phyloP scores from a whole-genome alignment of 1,140 invertebrate species.

The Mylabris phalerata region DNA sequence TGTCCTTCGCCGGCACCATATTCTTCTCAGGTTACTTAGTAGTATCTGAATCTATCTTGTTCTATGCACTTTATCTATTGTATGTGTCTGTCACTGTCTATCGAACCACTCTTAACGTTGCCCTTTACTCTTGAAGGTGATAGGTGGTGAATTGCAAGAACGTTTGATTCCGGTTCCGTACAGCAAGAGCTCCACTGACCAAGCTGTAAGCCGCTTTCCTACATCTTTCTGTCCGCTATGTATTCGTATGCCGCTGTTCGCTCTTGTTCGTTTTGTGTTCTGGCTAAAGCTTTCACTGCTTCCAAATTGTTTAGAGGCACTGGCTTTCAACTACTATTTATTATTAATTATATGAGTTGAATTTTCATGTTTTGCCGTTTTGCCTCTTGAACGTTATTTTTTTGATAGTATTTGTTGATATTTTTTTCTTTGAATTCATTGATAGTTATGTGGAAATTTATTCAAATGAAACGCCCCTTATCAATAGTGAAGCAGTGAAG shows the following conservation, averaged over 20 bases:
- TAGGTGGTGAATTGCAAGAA: constrained; percentile 98
- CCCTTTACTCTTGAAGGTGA: constrained; percentile 81
- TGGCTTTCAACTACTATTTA: constrained; percentile 12
- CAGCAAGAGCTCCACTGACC: constrained; percentile 98
- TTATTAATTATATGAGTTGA: background rate
- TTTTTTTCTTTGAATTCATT: background rate
- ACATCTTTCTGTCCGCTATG: constrained; percentile 45
- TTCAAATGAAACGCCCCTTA: constrained; percentile 8
- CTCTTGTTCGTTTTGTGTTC: constrained; percentile 39
- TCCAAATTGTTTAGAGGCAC: constrained; percentile 30
- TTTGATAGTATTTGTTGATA: background rate
- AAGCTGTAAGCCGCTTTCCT: constrained; percentile 87
- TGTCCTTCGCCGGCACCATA: constrained; percentile 14
- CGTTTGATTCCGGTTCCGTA: constrained; percentile 97
- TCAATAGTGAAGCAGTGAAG: constrained; percentile 35
- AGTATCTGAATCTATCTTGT: constrained; percentile 39
- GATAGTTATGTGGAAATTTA: background rate
- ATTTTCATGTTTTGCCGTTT: constrained; percentile 1
- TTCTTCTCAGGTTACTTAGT: constrained; percentile 36
- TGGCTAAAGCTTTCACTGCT: constrained; percentile 31
- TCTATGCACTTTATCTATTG: constrained; percentile 41
- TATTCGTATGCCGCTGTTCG: constrained; percentile 38
- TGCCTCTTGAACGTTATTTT: too few relatives aligned
- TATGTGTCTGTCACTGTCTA: constrained; percentile 41
- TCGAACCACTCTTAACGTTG: constrained; percentile 43